Conservation (phyloP, 2,888 invertebrate species). For the Creontiades dilutus region DNA sequence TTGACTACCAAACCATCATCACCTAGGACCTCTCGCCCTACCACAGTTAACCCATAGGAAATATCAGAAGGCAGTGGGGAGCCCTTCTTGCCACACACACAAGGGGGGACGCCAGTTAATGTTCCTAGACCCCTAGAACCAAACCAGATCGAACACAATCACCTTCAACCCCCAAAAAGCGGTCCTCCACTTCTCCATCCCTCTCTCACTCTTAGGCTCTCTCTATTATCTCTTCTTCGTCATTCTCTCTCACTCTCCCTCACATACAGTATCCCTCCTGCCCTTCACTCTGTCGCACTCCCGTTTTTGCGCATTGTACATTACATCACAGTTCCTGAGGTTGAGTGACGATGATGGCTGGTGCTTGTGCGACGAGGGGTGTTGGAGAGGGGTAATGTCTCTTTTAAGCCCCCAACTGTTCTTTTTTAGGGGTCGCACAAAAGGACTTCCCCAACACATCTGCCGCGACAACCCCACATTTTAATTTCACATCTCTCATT, state of each 20-base stretch:
- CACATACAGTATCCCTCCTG: not conserved
- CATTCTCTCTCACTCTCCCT: no score
- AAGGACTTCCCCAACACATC: conserved; percentile 67
- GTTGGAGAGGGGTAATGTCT: conserved; percentile 63
- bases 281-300: not conserved
- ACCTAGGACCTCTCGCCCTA: conserved; percentile 1
- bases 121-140: conserved; percentile 67
- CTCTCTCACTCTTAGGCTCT: not conserved
- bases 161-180: conserved; percentile 52
- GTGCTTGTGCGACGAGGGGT: not conserved
- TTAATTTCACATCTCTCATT: conserved; percentile 70
- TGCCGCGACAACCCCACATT: conserved; percentile 71
- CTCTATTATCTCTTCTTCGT: no score
- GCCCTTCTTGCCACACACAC: not conserved
- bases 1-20: conserved; percentile 48
- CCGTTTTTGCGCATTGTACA: conserved; percentile 50
- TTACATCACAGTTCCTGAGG: conserved; percentile 64
- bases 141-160: conserved; percentile 70
- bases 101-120: conserved; percentile 52
- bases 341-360: conserved; percentile 33
- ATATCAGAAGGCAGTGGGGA: conserved; percentile 50
- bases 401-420: conserved; percentile 71
- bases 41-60: conserved; percentile 42
- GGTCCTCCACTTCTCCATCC: not conserved
- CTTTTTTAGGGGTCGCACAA: conserved; percentile 63